phyloP scores from a whole-genome alignment of 2,113 vertebrate genomes.

The Excalfactoria chinensis region DNA sequence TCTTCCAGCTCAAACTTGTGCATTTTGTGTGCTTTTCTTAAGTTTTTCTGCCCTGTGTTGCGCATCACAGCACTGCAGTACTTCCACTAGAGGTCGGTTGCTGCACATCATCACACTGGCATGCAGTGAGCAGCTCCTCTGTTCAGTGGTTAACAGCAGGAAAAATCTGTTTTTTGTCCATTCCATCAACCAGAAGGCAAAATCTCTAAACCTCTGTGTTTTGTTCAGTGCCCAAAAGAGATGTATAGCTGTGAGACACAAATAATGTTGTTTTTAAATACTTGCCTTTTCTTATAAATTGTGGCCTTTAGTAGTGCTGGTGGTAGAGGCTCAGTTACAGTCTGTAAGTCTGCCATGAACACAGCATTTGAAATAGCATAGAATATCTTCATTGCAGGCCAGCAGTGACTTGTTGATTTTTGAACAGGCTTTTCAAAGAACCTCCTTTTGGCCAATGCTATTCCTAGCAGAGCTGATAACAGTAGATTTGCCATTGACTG shows the following conservation, averaged over 20 bases:
- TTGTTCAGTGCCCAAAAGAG: neutral
- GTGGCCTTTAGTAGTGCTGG: neutral
- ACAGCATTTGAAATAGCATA: neutral
- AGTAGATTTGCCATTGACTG: neutral
- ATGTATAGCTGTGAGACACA: neutral
- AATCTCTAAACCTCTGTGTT: accelerated
- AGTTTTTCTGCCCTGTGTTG: neutral
- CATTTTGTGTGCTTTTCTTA: neutral
- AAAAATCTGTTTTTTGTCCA: accelerated
- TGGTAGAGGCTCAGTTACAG: neutral
- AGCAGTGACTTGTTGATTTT: neutral
- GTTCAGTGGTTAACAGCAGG: neutral
- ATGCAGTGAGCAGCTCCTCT: accelerated
- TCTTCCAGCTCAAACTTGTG: neutral
- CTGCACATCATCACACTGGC: neutral
- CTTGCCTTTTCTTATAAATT: neutral
- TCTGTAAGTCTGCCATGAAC: neutral
- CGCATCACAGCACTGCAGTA: neutral
- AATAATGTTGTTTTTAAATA: neutral
- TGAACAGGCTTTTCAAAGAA: neutral
- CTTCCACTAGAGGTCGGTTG: slow-evolving; percentile 43
- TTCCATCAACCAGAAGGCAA: neutral
- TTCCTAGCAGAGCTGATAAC: neutral
- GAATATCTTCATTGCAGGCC: neutral
- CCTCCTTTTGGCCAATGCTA: neutral